phyloP scores from a whole-genome alignment of 2,113 vertebrate species.

The Orthonyx spaldingii region DNA sequence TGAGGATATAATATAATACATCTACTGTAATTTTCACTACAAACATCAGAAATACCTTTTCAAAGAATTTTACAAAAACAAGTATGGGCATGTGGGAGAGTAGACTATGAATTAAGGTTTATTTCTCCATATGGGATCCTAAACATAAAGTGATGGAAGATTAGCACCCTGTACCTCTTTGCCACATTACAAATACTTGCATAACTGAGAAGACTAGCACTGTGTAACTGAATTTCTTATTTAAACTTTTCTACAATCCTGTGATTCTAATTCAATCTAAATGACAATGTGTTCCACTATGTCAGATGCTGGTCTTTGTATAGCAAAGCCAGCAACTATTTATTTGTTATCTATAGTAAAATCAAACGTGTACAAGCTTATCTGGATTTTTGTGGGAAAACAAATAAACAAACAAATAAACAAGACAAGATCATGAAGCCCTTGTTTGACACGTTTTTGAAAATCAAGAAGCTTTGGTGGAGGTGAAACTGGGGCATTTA shows the following conservation, averaged over 20 bases:
- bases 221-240: neutral
- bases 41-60: neutral
- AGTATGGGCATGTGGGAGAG: neutral
- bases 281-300: neutral
- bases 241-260: neutral
- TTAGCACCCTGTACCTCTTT: neutral
- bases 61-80: neutral
- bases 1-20: neutral
- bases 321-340: neutral
- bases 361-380: neutral
- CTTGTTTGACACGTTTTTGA: neutral
- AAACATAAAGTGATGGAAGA: neutral
- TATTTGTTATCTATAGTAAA: neutral
- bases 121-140: neutral
- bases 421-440: neutral
- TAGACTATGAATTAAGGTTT: neutral
- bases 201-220: neutral
- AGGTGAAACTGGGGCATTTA: neutral
- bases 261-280: neutral
- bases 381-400: neutral
- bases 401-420: neutral
- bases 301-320: neutral
- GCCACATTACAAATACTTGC: neutral
- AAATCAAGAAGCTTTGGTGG: neutral
- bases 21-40: neutral